Conservation (phyloP, 2,888 invertebrate genomes). For the Ophion ventricosus region DNA sequence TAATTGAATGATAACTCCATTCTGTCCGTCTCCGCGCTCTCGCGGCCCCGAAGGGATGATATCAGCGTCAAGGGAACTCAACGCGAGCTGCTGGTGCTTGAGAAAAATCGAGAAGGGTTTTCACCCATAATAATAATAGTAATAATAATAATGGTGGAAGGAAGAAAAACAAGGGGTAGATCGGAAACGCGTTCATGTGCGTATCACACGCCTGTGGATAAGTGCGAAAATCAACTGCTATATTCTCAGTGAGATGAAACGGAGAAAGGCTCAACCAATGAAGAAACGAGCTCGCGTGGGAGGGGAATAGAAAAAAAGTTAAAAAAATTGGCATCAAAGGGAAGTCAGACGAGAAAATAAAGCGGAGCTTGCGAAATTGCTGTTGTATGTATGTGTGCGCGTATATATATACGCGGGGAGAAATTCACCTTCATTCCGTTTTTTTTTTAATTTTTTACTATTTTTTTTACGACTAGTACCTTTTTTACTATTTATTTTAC, state of each 20-base stretch:
- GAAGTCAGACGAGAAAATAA: constrained; percentile 49
- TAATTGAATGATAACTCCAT: constrained; percentile 56
- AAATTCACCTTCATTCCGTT: no score
- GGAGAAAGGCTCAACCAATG: constrained; percentile 9
- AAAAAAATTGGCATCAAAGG: constrained; percentile 24
- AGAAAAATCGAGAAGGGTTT: constrained; percentile 44
- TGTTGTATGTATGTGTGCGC: constrained; percentile 27
- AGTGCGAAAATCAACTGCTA: constrained; percentile 75
- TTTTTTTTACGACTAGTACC: no score
- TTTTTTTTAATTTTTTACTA: no score
- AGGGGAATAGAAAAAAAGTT: constrained; percentile 13
- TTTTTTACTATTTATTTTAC: constrained; percentile 29
- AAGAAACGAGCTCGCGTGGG: not conserved
- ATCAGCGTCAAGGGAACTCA: constrained; percentile 25
- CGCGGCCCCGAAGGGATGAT: constrained; percentile 13
- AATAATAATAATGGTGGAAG: constrained; percentile 21
- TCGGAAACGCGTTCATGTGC: constrained; percentile 32
- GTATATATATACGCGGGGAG: no score
- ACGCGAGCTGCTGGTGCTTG: constrained; percentile 33
- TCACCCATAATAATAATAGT: constrained; percentile 48
- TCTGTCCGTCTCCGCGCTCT: constrained; percentile 19
- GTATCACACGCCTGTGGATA: constrained; percentile 68
- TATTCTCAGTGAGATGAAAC: constrained; percentile 61
- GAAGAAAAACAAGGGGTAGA: not conserved
- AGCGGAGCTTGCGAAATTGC: constrained; percentile 49